Conservation (phyloP, 2,888 invertebrate genomes). For the Drosophila eohydei region DNA sequence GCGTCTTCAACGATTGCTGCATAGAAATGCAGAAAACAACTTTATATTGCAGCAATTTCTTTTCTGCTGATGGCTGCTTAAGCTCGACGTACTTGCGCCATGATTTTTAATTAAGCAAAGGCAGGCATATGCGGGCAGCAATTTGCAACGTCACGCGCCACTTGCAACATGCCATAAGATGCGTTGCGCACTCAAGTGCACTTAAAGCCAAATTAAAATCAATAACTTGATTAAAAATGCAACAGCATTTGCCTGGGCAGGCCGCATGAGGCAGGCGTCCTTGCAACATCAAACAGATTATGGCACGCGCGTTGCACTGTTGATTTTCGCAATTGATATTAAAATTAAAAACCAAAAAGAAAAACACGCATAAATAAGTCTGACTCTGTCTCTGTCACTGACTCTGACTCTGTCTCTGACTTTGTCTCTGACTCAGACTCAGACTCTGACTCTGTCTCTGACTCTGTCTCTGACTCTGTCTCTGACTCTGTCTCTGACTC, state of each 20-base stretch:
- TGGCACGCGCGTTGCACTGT: slow-evolving; percentile 54
- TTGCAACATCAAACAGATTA: slow-evolving; percentile 70
- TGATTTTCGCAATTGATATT: slow-evolving; percentile 67
- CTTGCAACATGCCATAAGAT: slow-evolving; percentile 37
- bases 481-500: background rate
- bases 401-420: background rate
- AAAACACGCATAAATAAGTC: background rate
- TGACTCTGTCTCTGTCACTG: background rate
- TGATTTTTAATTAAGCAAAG: slow-evolving; percentile 73
- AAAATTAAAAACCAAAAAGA: slow-evolving; percentile 25
- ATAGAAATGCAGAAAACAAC: slow-evolving; percentile 40
- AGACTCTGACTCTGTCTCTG: background rate
- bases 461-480: background rate
- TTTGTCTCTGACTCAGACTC: background rate
- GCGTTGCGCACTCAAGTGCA: slow-evolving; percentile 71
- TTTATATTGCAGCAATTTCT: slow-evolving; percentile 47
- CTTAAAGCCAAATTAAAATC: slow-evolving; percentile 78
- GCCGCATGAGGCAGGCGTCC: background rate
- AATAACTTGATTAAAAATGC: slow-evolving; percentile 72
- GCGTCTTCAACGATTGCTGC: slow-evolving; percentile 21
- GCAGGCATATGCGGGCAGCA: slow-evolving; percentile 14
- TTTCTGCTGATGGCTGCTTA: slow-evolving; percentile 14
- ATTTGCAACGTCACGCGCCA: slow-evolving; percentile 8
- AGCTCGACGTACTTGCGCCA: slow-evolving; percentile 34
- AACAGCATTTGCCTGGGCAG: slow-evolving; percentile 28